These are phyloP conservation scores for Calliopsis andreniformis DNA, from an alignment of 1,140 invertebrate species.

Conservation along the genomic window DNA sequence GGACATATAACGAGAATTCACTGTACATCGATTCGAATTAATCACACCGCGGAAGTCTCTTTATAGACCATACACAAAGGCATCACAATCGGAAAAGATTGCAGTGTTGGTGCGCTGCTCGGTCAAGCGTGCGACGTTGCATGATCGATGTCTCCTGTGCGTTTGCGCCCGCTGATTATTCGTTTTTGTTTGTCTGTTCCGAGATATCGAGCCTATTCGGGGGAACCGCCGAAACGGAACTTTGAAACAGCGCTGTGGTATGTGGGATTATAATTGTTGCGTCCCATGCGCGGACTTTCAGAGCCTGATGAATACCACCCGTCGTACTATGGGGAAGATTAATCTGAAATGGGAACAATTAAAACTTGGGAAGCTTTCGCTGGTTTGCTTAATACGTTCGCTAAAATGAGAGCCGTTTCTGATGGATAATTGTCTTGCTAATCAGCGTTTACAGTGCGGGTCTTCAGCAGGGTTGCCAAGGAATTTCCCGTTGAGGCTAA, in stretches of 20 bases:
- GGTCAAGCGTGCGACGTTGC: constrained; percentile 18
- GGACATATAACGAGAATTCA: constrained; percentile 4
- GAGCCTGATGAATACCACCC: too few relatives aligned
- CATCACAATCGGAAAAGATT: constrained; percentile 21
- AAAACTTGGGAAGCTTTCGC: too few relatives aligned
- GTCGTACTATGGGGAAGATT: too few relatives aligned
- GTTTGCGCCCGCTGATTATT: constrained; percentile 10
- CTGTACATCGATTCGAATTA: constrained; percentile 15
- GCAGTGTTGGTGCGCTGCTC: constrained; percentile 14
- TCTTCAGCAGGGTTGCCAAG: too few relatives aligned
- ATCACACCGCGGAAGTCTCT: constrained; percentile 12
- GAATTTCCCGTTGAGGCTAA: too few relatives aligned
- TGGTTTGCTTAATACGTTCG: too few relatives aligned
- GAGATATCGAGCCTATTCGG: not conserved
- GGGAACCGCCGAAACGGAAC: constrained; percentile 4
- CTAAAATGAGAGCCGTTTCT: too few relatives aligned
- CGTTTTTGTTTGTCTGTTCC: constrained; percentile 2
- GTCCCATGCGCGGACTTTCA: not conserved
- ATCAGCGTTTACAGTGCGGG: too few relatives aligned
- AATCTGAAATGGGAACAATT: too few relatives aligned
- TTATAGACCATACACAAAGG: not conserved
- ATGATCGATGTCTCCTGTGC: constrained; percentile 39
- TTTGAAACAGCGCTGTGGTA: not conserved
- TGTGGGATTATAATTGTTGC: not conserved
- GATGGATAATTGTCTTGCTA: too few relatives aligned